Conservation (phyloP, 2,113 vertebrate genomes). For the Perca flavescens region DNA sequence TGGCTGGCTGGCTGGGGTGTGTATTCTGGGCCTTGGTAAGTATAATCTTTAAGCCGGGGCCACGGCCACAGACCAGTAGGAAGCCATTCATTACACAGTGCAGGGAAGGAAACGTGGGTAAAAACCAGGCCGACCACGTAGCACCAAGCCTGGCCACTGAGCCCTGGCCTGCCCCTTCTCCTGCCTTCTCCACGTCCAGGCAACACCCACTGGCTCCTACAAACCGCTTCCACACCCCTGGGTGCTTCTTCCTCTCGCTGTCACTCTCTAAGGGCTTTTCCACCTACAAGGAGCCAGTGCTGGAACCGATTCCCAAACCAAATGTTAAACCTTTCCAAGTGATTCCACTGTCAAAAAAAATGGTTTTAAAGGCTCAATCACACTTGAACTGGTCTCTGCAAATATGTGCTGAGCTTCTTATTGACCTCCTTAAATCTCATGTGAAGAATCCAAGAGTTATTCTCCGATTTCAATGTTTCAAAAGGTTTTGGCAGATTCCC, state of each 20-base stretch:
- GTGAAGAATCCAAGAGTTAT: background rate
- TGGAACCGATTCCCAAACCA: slow-evolving; percentile 45
- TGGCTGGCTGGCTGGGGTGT: slow-evolving; percentile 67
- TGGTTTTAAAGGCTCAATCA: background rate
- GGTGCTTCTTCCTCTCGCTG: slow-evolving; percentile 21
- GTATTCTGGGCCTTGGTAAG: slow-evolving; percentile 83
- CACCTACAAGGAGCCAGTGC: slow-evolving; percentile 25
- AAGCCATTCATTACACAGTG: slow-evolving; percentile 85
- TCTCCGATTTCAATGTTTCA: background rate
- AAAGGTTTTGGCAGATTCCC: background rate
- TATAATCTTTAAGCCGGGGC: slow-evolving; percentile 83
- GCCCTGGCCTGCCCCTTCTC: slow-evolving; percentile 73
- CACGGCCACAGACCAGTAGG: slow-evolving; percentile 83
- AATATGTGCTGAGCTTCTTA: background rate
- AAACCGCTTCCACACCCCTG: slow-evolving; percentile 66
- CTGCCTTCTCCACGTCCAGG: slow-evolving; percentile 70
- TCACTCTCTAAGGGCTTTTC: slow-evolving; percentile 50
- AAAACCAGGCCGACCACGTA: slow-evolving; percentile 83
- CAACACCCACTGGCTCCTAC: slow-evolving; percentile 74
- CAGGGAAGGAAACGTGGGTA: slow-evolving; percentile 81
- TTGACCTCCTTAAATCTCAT: background rate
- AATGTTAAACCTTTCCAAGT: slow-evolving; percentile 45
- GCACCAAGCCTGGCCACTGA: slow-evolving; percentile 78
- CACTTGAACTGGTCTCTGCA: background rate
- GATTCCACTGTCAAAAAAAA: slow-evolving; percentile 23